Base-by-base conservation (phyloP, 2,113 vertebrate species). In the Ranitomeya imitator region DNA sequence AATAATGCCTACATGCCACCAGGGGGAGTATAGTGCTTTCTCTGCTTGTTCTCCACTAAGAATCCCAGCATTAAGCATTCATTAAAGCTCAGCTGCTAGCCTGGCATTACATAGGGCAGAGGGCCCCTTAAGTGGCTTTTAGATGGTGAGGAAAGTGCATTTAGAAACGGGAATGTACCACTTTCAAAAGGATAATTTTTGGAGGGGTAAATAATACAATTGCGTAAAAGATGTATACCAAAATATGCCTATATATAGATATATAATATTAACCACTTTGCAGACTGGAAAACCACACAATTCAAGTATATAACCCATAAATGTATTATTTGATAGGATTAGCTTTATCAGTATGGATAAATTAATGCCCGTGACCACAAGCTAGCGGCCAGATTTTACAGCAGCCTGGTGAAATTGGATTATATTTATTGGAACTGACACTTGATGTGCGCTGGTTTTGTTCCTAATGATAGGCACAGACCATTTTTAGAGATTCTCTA, bases 91-190 rank as follows among this genome's bases (percentile, higher is more conserved):
- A 81, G 79, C 55, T 81, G 79, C 11, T 61, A 31, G 1, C 1
- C 23, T 18, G 57, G 55, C 57, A 37, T 81, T 60, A 18, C 23
- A 59, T 16, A 26, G 55, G 55, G 79, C 26, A 31, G 21, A 16
- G 55, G 37, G 79, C 79, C 79, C 79, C 79, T 81, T 81, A 8
- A 81, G 78, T 79, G 78, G 31, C 15, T 59, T 59, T 79, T 79
- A 21, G 57, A 54, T 9, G 45, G 16, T 78, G 54, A 54, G 13
- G 19, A 21, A 57, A 52, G 45, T 52, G 73, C 73, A 52, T 52
- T 76, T 76, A 9, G 8, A 21, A 51, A 2, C 18, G 2, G 73
- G 73, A 16, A 51, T 21, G 73, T 52, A 52, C 73, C 73, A 76
- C 12, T 52, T 19, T 19, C 3, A 7, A 21, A 52, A 37, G 0